Evolutionary conservation across 2,888 invertebrate species (phyloP), one percentile per base, ranked within the genome.

Genomic region (Polymixis lichenea): DNA sequence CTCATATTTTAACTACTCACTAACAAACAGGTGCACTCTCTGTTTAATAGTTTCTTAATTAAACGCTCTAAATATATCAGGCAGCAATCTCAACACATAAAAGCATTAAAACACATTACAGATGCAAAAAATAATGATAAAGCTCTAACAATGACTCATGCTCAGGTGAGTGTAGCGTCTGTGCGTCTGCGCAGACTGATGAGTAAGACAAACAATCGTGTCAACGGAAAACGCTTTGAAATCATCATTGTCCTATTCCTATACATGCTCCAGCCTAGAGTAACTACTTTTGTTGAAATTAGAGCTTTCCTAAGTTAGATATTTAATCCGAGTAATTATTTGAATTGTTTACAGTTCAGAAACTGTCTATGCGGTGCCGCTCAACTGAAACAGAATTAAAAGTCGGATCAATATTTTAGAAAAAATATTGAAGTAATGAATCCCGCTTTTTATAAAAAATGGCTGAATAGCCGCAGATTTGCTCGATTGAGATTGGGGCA

Each of bases 81-180:
- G 46, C 61, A n/a, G 49, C 55, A 77, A 73, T 72, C 49, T 51
- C 64, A 62, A 73, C 68, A 60, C 49, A 69, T 72, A 72, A 82
- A 85, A 62, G 43, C 25, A 51, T 64, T 64, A 72, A 68, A 80
- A 71, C 22, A 53, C 43, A 74, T 77, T 55, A 70, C 60, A n/a
- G 55, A 76, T 79, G 55, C 65, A 72, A 78, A 77, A 84, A 78
- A 75, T 32, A 73, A 64, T 74, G 17, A 28, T 70, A 72, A 84
- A 77, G 74, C 65, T 78, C 53, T 65, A 56, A 60, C n/a, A 46
- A 76, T 91, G 90, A 91, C 75, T 91, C 91, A 91, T 61, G 77
- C 85, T 87, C 89, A 90, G 90, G 90, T 91, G 89, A 89, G 78
- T 83, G 83, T 82, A 83, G 87, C 89, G 89, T 80, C 89, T 28